Evolutionary conservation across 2,888 invertebrate genomes (phyloP).

Genomic region (Microctonus brassicae): DNA sequence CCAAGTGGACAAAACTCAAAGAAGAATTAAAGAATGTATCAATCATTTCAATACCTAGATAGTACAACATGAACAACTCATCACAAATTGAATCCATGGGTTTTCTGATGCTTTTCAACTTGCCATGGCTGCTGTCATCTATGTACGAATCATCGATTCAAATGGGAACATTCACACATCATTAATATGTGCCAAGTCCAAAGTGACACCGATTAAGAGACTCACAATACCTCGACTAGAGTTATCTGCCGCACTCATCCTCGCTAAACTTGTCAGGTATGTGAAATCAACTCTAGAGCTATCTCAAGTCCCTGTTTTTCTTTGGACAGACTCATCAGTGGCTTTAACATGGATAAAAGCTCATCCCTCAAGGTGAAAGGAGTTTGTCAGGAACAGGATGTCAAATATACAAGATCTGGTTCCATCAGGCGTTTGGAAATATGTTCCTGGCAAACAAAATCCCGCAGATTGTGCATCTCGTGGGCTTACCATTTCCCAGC

Average conservation of each 20-base stretch:
- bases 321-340: too few species aligned
- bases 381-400: not conserved
- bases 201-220: constrained; percentile 32
- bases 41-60: not conserved
- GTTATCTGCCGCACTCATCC: constrained; percentile 28
- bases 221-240: constrained; percentile 34
- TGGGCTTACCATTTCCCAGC: too few species aligned
- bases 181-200: constrained; percentile 25
- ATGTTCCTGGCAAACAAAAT: too few species aligned
- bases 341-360: too few species aligned
- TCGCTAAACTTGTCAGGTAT: not conserved
- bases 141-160: constrained; percentile 23
- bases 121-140: constrained; percentile 40
- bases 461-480: not conserved
- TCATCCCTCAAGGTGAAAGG: not conserved
- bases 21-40: not conserved
- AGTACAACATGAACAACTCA: not conserved
- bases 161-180: not conserved
- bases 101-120: constrained; percentile 44
- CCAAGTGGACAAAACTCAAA: not conserved
- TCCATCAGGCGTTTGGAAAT: not conserved
- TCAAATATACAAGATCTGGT: not conserved
- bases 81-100: constrained; percentile 36
- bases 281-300: not conserved
- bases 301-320: too few species aligned